A percentile compares a stretch with the other conserved stretches of the same genome.
Conservation (phyloP, 2,797 vertebrate species). For the Eulemur albifrons region DNA sequence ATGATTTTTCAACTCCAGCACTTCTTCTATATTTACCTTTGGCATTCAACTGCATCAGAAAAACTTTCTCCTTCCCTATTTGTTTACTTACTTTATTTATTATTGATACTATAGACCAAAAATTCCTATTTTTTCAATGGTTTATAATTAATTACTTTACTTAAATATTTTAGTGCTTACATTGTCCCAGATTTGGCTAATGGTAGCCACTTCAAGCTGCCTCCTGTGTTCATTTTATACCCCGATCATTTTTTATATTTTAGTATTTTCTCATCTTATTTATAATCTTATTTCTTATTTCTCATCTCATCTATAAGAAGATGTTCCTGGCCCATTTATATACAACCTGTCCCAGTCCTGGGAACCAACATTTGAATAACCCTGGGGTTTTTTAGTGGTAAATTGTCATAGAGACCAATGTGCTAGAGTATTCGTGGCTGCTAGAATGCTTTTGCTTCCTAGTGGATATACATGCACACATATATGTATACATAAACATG, state of each 20-base stretch:
- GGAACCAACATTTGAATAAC: neutral
- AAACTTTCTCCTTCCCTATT: neutral
- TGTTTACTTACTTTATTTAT: neutral
- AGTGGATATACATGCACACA: neutral
- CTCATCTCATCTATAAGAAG: neutral
- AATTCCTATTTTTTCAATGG: neutral
- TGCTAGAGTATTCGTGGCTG: neutral
- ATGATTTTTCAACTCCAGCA: neutral
- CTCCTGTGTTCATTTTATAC: neutral
- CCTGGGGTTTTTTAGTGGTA: neutral
- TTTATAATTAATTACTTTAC: neutral
- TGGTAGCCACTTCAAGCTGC: neutral
- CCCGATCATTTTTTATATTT: neutral
- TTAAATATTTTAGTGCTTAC: neutral
- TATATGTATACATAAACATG: neutral
- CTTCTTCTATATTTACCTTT: neutral
- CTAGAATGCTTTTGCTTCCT: neutral
- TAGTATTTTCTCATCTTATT: neutral
- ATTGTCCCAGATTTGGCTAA: neutral
- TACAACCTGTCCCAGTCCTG: neutral
- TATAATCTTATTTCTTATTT: neutral
- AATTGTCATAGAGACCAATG: neutral
- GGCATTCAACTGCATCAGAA: neutral
- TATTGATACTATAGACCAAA: neutral
- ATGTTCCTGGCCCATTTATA: neutral